These are phyloP conservation scores for Phalacrocorax aristotelis DNA, from an alignment of 2,113 vertebrate species.

Conservation along the genomic window DNA sequence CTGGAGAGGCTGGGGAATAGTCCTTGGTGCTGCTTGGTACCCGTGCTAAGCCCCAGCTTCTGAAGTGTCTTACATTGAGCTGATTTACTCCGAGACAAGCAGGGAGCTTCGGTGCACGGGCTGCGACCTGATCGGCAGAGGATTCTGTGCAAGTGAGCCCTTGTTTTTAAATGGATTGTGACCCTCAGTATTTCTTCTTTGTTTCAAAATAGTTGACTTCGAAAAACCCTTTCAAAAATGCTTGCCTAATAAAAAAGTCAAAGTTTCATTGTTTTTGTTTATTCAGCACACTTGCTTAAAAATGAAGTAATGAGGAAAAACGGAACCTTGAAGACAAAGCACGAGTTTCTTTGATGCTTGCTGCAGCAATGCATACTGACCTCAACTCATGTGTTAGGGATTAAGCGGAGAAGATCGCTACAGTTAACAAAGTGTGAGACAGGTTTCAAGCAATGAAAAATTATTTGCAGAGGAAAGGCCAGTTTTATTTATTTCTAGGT, in stretches of 20 bases:
- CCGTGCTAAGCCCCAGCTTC: rapidly evolving
- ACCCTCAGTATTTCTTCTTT: not conserved
- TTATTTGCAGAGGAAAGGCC: not conserved
- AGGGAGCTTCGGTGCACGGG: not conserved
- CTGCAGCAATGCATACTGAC: not conserved
- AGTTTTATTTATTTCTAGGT: not conserved
- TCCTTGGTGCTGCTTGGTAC: not conserved
- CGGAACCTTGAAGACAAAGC: not conserved
- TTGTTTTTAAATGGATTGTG: not conserved
- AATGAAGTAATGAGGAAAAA: not conserved
- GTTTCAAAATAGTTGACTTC: not conserved
- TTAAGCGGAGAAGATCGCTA: not conserved
- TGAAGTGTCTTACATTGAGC: rapidly evolving
- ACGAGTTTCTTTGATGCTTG: not conserved
- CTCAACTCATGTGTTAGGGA: not conserved
- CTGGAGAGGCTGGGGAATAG: not conserved
- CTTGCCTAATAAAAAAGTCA: not conserved
- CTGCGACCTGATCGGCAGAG: not conserved
- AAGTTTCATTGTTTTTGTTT: not conserved
- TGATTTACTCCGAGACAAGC: not conserved
- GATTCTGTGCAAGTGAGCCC: not conserved
- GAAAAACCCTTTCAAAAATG: not conserved
- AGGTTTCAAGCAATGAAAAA: not conserved
- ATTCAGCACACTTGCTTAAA: not conserved
- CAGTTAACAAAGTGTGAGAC: not conserved